Evolutionary conservation across 2,888 invertebrate genomes (phyloP), one percentile per base, ranked within the genome.

Genomic region (Bombylius major): DNA sequence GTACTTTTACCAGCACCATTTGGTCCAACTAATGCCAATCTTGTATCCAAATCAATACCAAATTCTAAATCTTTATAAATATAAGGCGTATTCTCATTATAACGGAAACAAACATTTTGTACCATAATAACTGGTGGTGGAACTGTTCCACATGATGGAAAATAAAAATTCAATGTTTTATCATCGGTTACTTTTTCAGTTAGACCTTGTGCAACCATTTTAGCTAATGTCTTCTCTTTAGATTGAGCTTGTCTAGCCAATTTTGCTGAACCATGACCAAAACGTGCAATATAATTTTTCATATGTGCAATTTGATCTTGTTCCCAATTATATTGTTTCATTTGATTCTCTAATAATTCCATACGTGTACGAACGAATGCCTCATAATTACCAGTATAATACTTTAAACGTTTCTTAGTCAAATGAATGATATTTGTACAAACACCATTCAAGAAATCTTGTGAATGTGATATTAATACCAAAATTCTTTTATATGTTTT

Each of bases 111-210:
- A 46, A 99, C 98, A 69, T 98, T 95, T 80, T 87, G 95, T 55
- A 99, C 97, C 97, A 98, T 98, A 66, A 99, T 97, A 58, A 99
- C 98, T 0, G 99, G 99, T 4, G 99, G 99, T 46, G 99, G 99
- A 63, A 99, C 89, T 53, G 84, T 89, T 59, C 98, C 99, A 69
- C 98, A 98, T 45, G 84, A 82, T 1, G 94, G 97, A 75, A 99
- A 99, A 73, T 89, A 94, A 75, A 99, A 99, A 66, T 89, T 89
- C 54, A 97, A 83, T 51, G 81, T 81, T 79, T 95, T 97, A 69
- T 99, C 99, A 61, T 81, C 83, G 6, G 82, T 78, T 0, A 98
- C 97, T 77, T 91, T 95, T 70, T 98, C 97, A 0, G 98, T 98
- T 33, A 99, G 80, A 3, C 98, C 98, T 67, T 90, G 90, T 42